These are phyloP conservation scores for Manis crassicaudata DNA, from an alignment of 2,797 vertebrate species.

Conservation along the genomic window DNA sequence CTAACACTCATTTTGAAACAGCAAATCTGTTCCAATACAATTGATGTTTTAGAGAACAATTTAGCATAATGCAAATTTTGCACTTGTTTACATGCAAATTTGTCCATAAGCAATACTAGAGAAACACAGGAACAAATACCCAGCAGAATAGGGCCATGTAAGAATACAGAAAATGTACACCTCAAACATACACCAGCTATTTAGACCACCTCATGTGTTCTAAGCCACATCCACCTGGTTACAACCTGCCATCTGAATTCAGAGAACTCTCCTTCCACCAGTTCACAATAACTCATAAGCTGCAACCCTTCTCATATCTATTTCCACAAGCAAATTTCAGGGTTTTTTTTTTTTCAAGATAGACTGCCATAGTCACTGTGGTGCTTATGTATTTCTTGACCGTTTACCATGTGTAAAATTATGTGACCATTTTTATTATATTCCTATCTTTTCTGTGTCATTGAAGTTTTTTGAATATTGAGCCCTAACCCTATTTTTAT, in stretches of 20 bases:
- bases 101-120: neutral
- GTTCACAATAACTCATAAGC: neutral
- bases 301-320: neutral
- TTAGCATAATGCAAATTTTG: slow-evolving; percentile 5
- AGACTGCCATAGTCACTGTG: neutral
- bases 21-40: neutral
- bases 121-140: neutral
- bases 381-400: slow-evolving; percentile 30
- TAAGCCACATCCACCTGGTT: neutral
- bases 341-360: neutral
- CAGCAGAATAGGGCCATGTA: neutral
- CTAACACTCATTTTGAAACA: neutral
- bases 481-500: neutral
- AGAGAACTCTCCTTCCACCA: neutral
- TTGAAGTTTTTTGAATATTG: neutral
- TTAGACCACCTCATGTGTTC: neutral
- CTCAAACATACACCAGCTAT: neutral
- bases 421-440: slow-evolving; percentile 29
- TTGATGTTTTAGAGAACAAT: neutral
- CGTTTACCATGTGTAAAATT: slow-evolving; percentile 23
- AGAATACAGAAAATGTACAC: neutral
- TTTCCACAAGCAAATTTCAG: slow-evolving; percentile 25
- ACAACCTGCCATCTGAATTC: slow-evolving; percentile 12
- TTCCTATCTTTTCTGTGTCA: neutral
- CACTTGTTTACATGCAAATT: slow-evolving; percentile 1